Percentiles rank a stretch among this genome's conserved stretches.
Evolutionary conservation across 2,888 invertebrate genomes (phyloP).

Genomic region (Scelioninae gen. 1): DNA sequence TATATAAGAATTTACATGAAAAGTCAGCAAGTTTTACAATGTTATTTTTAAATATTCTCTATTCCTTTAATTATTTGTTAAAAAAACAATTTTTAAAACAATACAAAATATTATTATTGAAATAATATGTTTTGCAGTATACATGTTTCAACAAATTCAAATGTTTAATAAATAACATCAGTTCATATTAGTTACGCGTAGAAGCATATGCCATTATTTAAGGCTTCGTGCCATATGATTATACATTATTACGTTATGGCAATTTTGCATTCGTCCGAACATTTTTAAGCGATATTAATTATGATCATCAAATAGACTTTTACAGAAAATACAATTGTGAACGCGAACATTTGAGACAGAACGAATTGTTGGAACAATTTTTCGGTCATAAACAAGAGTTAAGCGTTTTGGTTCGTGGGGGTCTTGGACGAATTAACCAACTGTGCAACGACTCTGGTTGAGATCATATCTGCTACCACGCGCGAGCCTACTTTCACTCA

Average conservation of each 20-base stretch:
- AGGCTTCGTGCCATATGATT: too few relatives aligned
- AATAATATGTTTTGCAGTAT: too few relatives aligned
- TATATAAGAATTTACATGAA: background rate
- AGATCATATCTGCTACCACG: conserved; percentile 49
- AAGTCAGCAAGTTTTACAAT: background rate
- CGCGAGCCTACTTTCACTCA: conserved; percentile 64
- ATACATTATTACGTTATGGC: too few relatives aligned
- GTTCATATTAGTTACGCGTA: too few relatives aligned
- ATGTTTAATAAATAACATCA: too few relatives aligned
- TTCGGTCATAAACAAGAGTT: conserved; percentile 10
- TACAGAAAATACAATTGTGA: background rate
- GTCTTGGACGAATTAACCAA: conserved; percentile 55
- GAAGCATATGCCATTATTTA: too few relatives aligned
- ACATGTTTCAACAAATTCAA: too few relatives aligned
- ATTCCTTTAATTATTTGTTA: background rate
- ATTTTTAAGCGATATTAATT: background rate
- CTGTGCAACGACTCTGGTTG: conserved; percentile 22
- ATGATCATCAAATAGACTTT: background rate
- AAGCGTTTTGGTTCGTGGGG: conserved; percentile 10
- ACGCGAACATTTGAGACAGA: background rate
- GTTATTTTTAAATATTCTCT: background rate
- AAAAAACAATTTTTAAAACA: background rate
- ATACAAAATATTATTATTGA: too few relatives aligned
- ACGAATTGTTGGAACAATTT: conserved; percentile 17
- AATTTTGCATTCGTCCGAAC: too few relatives aligned